Evolutionary conservation across 2,888 invertebrate genomes (phyloP).

Genomic region (Frankliniella intonsa): DNA sequence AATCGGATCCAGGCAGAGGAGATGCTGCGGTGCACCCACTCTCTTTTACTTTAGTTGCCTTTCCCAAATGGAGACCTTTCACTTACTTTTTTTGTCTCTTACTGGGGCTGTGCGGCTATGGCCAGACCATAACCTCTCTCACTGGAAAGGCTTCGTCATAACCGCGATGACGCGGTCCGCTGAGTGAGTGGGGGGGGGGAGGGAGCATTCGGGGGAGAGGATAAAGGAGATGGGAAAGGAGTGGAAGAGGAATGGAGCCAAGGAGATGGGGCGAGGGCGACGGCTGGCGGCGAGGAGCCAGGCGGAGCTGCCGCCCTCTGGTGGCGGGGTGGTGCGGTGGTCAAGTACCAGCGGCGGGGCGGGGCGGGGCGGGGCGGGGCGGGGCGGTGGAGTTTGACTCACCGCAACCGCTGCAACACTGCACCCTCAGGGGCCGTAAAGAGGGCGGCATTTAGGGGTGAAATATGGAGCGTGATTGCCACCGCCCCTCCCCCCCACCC

Average conservation of each 20-base stretch:
- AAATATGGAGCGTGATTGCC: constrained; percentile 22
- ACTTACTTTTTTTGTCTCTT: too few relatives aligned
- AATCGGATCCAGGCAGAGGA: too few relatives aligned
- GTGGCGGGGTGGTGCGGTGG: too few relatives aligned
- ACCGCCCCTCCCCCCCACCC: background rate
- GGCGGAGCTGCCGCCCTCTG: background rate
- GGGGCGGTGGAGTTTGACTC: background rate
- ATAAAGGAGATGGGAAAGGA: background rate
- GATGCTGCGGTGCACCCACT: too few relatives aligned
- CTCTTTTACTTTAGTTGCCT: too few relatives aligned
- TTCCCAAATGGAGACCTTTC: too few relatives aligned
- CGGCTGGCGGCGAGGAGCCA: background rate
- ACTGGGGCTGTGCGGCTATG: background rate
- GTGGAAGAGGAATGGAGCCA: background rate
- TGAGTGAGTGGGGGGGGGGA: background rate
- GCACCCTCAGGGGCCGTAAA: constrained; percentile 16
- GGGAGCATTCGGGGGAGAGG: background rate
- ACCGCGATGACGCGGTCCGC: background rate
- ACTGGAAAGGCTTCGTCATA: background rate
- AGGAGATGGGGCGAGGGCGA: background rate
- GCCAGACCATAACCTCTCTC: background rate
- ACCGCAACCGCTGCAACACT: background rate
- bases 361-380: background rate
- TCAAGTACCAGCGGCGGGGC: too few relatives aligned
- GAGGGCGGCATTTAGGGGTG: constrained; percentile 15